phyloP scores from a whole-genome alignment of 1,140 invertebrate genomes.

The Euwallacea similis region DNA sequence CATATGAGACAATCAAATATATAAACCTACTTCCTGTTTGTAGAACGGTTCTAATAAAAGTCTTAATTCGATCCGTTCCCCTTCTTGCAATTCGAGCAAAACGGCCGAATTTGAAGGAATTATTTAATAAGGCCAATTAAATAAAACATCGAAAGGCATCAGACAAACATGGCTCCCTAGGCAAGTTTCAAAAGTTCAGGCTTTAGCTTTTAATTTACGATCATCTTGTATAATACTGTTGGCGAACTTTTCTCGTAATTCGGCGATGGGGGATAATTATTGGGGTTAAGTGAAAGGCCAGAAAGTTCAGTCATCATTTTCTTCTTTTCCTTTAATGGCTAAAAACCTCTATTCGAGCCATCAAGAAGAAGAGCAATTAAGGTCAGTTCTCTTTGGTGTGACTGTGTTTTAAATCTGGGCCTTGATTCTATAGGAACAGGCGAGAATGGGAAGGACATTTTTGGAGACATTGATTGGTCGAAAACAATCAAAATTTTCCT shows the following conservation, averaged over 20 bases:
- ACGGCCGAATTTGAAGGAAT: background rate
- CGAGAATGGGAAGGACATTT: no score
- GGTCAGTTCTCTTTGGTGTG: no score
- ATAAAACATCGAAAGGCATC: slow-evolving; percentile 22
- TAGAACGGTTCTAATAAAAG: no score
- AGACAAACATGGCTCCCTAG: slow-evolving; percentile 21
- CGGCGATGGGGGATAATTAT: slow-evolving; percentile 23
- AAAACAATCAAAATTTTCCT: no score
- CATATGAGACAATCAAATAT: slow-evolving; percentile 1
- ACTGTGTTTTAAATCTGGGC: no score
- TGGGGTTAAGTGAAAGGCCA: slow-evolving; percentile 15
- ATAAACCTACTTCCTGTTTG: background rate
- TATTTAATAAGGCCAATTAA: slow-evolving; percentile 26
- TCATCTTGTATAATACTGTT: slow-evolving; percentile 25
- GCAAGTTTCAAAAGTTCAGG: slow-evolving; percentile 4
- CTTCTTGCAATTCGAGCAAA: no score
- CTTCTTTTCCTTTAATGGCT: background rate
- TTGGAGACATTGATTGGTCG: no score
- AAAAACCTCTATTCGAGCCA: no score
- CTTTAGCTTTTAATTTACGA: slow-evolving; percentile 29
- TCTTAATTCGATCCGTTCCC: no score
- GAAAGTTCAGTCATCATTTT: slow-evolving; percentile 19
- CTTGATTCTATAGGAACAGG: no score
- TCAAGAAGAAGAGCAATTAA: no score
- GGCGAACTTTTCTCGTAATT: slow-evolving; percentile 28